Base-by-base conservation (phyloP, 2,113 vertebrate species). In the Seriola aureovittata region DNA sequence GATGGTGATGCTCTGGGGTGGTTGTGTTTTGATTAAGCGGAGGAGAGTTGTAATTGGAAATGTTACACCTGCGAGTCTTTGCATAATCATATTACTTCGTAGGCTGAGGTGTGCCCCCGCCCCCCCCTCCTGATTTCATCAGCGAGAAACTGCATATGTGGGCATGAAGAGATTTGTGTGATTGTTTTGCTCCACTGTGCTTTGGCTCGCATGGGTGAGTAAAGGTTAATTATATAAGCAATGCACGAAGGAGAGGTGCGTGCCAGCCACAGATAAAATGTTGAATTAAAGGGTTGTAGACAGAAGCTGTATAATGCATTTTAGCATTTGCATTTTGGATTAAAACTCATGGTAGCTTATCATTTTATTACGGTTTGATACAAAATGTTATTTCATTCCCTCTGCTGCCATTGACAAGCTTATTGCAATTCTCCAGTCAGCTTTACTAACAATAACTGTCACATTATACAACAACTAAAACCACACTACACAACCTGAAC, bases 181-280 rank as follows among this genome's bases (percentile, higher is more conserved):
- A 85, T 86, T 82, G 80, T 89, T 81, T 85, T 67, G 67, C 85
- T 88, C 66, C 73, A 42, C 72, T 82, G 80, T 72, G 78, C 66
- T 58, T 67, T 63, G 52, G 78, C 67, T 79, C 38, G 38, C 46
- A 23, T 17, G 34, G 32, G 72, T 42, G 23, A 80, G 19, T 60
- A 74, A 82, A 84, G 65, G 84, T 84, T 91, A 87, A 89, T 90
- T 85, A 78, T 59, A 82, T 85, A 78, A 90, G 62, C 72, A 66
- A 72, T 64, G 59, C 82, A 74, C 75, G 46, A 9, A 71, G 44
- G 85, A 77, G 21, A 60, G 44, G 29, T 69, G 34, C 50, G 57
- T 78, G 65, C 65, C 72, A 77, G 48, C 68, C 40, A 70, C 55
- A 70, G 36, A 75, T 68, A 1, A 77, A 82, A 81, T 68, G 4